Evolutionary conservation across 1,140 invertebrate species (phyloP).

Genomic region (Zaprionus gabonicus): DNA sequence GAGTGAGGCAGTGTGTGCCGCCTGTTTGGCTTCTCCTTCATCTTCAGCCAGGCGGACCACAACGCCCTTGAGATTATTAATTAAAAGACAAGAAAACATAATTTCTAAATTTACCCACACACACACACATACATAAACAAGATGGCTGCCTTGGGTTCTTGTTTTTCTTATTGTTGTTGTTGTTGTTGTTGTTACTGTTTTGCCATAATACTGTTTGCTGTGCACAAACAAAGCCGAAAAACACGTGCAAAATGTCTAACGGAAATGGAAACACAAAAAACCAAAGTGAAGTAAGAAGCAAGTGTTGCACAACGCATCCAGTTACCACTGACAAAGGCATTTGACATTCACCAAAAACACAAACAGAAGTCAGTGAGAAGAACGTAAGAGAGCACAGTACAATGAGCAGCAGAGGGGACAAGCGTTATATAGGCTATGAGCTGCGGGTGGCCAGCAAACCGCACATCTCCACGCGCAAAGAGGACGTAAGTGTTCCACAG

Average conservation of each 20-base stretch:
- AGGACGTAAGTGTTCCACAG: no score
- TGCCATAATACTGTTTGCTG: conserved; percentile 3
- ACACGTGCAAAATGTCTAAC: conserved; percentile 5
- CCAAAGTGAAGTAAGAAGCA: background rate
- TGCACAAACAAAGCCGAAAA: background rate
- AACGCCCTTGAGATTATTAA: conserved; percentile 77
- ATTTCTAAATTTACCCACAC: conserved; percentile 69
- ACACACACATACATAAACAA: background rate
- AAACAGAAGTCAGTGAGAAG: no score
- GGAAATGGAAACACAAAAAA: background rate
- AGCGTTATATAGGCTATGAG: no score
- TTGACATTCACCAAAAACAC: no score
- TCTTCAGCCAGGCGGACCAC: conserved; percentile 14
- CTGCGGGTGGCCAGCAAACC: no score
- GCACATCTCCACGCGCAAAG: no score
- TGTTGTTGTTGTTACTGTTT: background rate
- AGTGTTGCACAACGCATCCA: background rate
- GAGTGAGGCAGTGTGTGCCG: conserved; percentile 1
- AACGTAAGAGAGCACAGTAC: no score
- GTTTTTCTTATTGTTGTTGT: background rate
- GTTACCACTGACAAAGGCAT: no score
- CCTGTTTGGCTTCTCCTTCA: conserved; percentile 36
- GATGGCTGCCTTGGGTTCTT: background rate
- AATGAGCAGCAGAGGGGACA: no score
- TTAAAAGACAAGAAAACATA: conserved; percentile 82